These are phyloP conservation scores for Clivina fossor DNA, from an alignment of 2,888 invertebrate genomes.

Conservation along the genomic window DNA sequence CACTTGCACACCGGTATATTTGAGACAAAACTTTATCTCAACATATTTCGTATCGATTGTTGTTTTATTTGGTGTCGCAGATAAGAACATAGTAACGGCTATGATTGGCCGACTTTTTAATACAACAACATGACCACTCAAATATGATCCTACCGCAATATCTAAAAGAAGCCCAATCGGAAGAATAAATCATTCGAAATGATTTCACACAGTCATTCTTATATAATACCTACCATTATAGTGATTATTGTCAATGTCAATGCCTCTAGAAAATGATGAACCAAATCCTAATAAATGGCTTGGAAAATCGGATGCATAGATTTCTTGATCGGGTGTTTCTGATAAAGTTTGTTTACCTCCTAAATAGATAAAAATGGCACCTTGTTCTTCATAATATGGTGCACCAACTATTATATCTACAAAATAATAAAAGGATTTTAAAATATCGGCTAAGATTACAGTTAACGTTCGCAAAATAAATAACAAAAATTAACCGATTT, in stretches of 20 bases:
- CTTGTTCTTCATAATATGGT: slow-evolving; percentile 43
- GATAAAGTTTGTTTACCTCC: slow-evolving; percentile 56
- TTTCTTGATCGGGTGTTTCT: slow-evolving; percentile 55
- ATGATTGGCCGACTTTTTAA: slow-evolving; percentile 18
- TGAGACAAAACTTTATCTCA: slow-evolving; percentile 8
- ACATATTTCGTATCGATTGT: slow-evolving; percentile 2
- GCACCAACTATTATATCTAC: slow-evolving; percentile 24
- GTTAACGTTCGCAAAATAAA: too few species aligned
- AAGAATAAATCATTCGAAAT: background rate
- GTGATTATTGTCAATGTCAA: slow-evolving; percentile 62
- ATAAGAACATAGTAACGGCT: slow-evolving; percentile 1
- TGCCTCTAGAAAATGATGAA: slow-evolving; percentile 60
- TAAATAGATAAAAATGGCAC: slow-evolving; percentile 66
- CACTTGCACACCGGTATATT: slow-evolving; percentile 11
- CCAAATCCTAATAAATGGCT: slow-evolving; percentile 58
- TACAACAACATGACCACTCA: slow-evolving; percentile 19
- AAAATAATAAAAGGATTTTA: too few species aligned
- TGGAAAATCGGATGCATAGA: slow-evolving; percentile 46
- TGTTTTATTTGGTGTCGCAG: slow-evolving; percentile 2
- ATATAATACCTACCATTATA: slow-evolving; percentile 57
- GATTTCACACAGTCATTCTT: background rate
- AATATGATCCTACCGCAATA: slow-evolving; percentile 21
- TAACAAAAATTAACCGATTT: too few species aligned
- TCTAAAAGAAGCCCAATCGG: too few species aligned
- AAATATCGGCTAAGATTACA: too few species aligned